Evolutionary conservation across 1,140 invertebrate species (phyloP).

Genomic region (Chymomyza costata): DNA sequence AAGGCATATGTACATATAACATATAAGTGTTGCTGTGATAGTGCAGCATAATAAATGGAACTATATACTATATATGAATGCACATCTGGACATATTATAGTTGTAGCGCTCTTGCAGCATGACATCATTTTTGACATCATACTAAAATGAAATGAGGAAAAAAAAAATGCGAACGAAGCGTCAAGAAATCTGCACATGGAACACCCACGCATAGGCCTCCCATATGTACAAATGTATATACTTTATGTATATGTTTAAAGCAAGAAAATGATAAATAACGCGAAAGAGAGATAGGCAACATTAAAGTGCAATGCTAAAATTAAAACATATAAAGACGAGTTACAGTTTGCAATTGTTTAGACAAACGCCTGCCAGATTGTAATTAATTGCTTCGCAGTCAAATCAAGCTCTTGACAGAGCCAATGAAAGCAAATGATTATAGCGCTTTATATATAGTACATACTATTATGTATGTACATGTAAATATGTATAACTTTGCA

Average conservation of each 20-base stretch:
- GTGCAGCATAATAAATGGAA: constrained; percentile 59
- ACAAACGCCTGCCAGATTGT: constrained; percentile 64
- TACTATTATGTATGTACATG: constrained; percentile 14
- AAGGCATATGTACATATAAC: constrained; percentile 35
- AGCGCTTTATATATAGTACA: too few relatives aligned
- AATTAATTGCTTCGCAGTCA: constrained; percentile 62
- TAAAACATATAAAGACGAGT: constrained; percentile 1
- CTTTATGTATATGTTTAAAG: too few relatives aligned
- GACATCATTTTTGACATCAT: constrained; percentile 62
- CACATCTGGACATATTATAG: constrained; percentile 54
- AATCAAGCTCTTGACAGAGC: constrained; percentile 51
- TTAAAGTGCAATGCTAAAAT: constrained; percentile 8
- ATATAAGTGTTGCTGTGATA: neutral
- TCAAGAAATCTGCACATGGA: constrained; percentile 51
- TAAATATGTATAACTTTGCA: too few relatives aligned
- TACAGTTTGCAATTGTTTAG: constrained; percentile 52
- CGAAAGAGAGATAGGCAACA: too few relatives aligned
- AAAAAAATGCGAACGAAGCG: too few relatives aligned
- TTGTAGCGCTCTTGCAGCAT: constrained; percentile 65
- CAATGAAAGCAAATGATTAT: constrained; percentile 36
- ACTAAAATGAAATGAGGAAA: constrained; percentile 23
- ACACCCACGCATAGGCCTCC: constrained; percentile 29
- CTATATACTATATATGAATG: neutral
- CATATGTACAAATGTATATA: too few relatives aligned
- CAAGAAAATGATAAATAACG: too few relatives aligned